Base-by-base conservation (phyloP, 2,113 vertebrate genomes). In the Chrysemys picta region DNA sequence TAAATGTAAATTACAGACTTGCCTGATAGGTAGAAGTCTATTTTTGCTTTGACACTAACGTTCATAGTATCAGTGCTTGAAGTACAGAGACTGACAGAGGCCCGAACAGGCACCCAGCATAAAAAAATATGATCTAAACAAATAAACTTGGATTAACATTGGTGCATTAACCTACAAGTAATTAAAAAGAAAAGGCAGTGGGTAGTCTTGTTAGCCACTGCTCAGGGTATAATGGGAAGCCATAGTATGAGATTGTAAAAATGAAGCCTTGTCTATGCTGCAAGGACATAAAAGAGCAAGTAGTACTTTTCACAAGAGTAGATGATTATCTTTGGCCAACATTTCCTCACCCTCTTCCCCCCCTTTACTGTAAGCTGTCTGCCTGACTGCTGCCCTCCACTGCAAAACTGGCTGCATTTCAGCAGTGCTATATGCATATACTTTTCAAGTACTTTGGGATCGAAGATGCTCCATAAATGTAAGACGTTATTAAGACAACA, bases 1-100 rank as follows among this genome's bases (percentile, higher is more conserved):
- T 97, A 95, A 98, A 98, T 97, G 98, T 96, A 97, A 98, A 98
- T 98, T 98, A 92, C 93, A 93, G 93, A 92, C 84, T 96, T 96
- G 94, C 96, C 97, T 97, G 98, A 97, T 93, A 95, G 62, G 93
- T 85, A 89, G 95, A 95, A 94, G 95, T 92, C 81, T 93, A 91
- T 93, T 88, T 82, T 3, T 83, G 87, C 96, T 97, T 95, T 97
- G 91, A 97, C 54, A 82, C 84, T 94, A 96, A 97, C 97, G 96
- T 96, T 97, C 97, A 93, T 97, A 87, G 59, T 87, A 83, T 76
- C 87, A 53, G 65, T 42, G 52, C 93, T 57, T 89, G 89, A 94
- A 91, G 50, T 35, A n/a, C 31, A 14, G 69, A 75, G 65, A 54
- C 14, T 82, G 4, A 11, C 38, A 88, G 88, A 93, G 93, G 93